Base-by-base conservation (phyloP, 1,140 invertebrate genomes). In the Heliothis subflexa region DNA sequence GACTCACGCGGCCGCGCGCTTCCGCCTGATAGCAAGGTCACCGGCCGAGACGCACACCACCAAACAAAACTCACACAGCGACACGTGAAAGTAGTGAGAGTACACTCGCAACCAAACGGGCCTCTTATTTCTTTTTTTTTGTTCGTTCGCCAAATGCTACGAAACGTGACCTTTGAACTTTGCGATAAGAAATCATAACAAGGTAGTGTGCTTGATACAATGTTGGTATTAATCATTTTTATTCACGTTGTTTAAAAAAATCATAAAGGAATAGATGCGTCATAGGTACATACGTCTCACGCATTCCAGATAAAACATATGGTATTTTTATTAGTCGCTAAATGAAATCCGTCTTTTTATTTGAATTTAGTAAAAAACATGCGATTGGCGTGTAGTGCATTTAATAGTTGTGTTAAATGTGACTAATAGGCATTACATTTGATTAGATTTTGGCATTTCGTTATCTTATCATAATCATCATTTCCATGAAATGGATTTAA, bases 11-110 rank as follows among this genome's bases (percentile, higher is more conserved):
- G 85, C 88, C 89, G 87, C 85, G 85, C 91, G 88, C 91, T 94
- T 94, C 93, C 93, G 93, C 91, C 89, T 93, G 92, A 94, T 94
- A 94, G 93, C 93, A 94, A 94, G 93, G 93, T 94, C 93, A 93
- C 91, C 92, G 92, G 87, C 91, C 91, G 91, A 81, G 62, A 81
- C 86, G 79, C 88, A 88, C 87, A 89, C 89, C 85, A 47, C 59
- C 80, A 72, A 40, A 50, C 49, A 70, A 50, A 79, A 87, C 86
- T 59, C 88, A 91, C 88, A 88, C 89, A 81, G 11, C 16, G 75
- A 82, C 57, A 87, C 85, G 88, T 85, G 93, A 94, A 93, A 93
- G 91, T 89, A 91, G 91, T 91, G 91, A 94, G 91, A 94, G 93
- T 93, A 94, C 91, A 90, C 76, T 90, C 89, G 87, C 88, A 83